A percentile compares a stretch with the other conserved stretches of the same genome.
Conservation (phyloP, 2,113 vertebrate genomes). For the Corapipo altera region DNA sequence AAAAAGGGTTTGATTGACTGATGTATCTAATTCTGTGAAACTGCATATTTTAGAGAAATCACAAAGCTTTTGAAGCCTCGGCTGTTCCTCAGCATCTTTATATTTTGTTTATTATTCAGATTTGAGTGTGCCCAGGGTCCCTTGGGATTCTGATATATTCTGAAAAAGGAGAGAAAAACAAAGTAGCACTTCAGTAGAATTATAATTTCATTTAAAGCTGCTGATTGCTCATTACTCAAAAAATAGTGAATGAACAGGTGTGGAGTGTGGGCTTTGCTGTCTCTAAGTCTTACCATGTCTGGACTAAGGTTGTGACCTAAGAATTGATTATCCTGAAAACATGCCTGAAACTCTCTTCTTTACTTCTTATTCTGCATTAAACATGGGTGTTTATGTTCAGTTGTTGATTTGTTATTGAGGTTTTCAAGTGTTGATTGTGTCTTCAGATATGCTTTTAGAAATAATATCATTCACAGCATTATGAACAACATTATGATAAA, state of each 20-base stretch:
- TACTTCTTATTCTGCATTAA: background rate
- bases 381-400: background rate
- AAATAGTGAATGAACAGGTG: background rate
- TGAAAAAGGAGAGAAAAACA: background rate
- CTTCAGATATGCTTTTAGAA: background rate
- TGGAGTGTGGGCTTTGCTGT: background rate
- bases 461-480: background rate
- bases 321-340: background rate
- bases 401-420: background rate
- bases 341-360: background rate
- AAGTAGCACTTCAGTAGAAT: background rate
- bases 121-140: background rate
- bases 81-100: background rate
- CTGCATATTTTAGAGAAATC: background rate
- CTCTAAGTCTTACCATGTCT: background rate
- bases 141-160: background rate
- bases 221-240: background rate
- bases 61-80: background rate
- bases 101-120: background rate
- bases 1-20: background rate
- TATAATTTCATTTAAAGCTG: background rate
- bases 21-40: background rate
- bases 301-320: background rate
- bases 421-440: fast-evolving
- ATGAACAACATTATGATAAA: background rate